Percentiles rank a stretch among this genome's conserved stretches.
Conservation (phyloP, 2,797 vertebrate species). For the Myiotriccus ornatus region DNA sequence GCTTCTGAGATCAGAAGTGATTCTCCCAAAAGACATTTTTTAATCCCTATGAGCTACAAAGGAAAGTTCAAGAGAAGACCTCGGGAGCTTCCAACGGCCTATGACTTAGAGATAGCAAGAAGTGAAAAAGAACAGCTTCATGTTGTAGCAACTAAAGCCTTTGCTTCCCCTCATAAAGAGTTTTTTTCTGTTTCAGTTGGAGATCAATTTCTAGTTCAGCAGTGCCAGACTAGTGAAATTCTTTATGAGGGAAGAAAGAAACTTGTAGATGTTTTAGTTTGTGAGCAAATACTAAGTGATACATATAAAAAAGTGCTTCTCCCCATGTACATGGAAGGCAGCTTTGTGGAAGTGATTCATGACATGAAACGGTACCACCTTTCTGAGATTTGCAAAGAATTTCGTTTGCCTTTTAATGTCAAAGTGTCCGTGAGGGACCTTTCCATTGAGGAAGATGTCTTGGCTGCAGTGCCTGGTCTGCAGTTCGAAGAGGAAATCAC, state of each 20-base stretch:
- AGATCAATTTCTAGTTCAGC: conserved; percentile 83
- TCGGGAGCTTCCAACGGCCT: conserved; percentile 82
- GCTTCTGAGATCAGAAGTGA: conserved; percentile 82
- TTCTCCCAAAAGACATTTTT: conserved; percentile 78
- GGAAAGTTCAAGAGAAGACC: conserved; percentile 84
- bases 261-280: conserved; percentile 71
- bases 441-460: conserved; percentile 78
- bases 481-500: conserved; percentile 84
- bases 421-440: conserved; percentile 85
- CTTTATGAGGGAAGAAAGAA: conserved; percentile 61
- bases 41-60: conserved; percentile 84
- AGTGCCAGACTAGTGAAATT: conserved; percentile 65
- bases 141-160: conserved; percentile 83
- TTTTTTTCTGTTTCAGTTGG: conserved; percentile 78
- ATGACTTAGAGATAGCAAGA: conserved; percentile 81
- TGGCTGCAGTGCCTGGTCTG: conserved; percentile 76
- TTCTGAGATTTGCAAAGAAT: conserved; percentile 77
- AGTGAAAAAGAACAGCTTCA: conserved; percentile 79
- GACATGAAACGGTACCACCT: conserved; percentile 83
- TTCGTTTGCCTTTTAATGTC: conserved; percentile 83
- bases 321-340: conserved; percentile 82
- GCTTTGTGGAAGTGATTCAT: conserved; percentile 84
- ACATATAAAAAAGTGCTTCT: conserved; percentile 69
- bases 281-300: conserved; percentile 77
- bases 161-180: conserved; percentile 70